Conservation (phyloP, 2,113 vertebrate species). For the Notarius lentiginosus region DNA sequence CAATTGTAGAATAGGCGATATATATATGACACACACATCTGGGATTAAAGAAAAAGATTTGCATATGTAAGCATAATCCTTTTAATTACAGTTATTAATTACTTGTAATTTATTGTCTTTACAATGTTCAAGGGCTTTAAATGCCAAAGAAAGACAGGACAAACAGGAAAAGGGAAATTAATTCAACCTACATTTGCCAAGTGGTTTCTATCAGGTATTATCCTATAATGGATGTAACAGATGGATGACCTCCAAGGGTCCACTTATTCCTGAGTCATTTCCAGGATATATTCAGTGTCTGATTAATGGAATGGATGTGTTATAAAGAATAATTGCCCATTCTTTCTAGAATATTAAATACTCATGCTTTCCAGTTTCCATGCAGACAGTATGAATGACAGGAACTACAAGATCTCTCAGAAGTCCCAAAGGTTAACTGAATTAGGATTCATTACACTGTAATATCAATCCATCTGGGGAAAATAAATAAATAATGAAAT, state of each 20-base stretch:
- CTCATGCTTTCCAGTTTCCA: not conserved
- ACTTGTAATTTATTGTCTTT: not conserved
- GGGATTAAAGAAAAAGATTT: no score
- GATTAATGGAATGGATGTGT: not conserved
- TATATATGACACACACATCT: no score
- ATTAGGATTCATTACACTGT: not conserved
- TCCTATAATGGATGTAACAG: slow-evolving; percentile 5
- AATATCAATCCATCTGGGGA: not conserved
- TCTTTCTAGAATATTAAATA: not conserved
- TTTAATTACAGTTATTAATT: not conserved
- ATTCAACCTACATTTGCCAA: not conserved
- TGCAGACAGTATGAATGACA: not conserved
- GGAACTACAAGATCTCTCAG: not conserved
- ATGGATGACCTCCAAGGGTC: slow-evolving; percentile 11
- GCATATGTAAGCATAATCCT: not conserved
- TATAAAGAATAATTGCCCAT: slow-evolving; percentile 10
- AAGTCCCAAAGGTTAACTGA: not conserved
- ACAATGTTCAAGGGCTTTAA: not conserved
- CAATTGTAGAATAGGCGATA: no score
- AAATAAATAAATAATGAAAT: not conserved
- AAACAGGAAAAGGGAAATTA: not conserved
- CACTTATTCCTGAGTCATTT: slow-evolving; percentile 9
- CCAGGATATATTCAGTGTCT: not conserved
- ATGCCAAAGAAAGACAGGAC: not conserved
- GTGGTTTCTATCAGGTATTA: not conserved